Percentiles rank a stretch among this genome's conserved stretches.
phyloP scores from a whole-genome alignment of 1,140 invertebrate genomes.

The Hydropsyche tenuis region DNA sequence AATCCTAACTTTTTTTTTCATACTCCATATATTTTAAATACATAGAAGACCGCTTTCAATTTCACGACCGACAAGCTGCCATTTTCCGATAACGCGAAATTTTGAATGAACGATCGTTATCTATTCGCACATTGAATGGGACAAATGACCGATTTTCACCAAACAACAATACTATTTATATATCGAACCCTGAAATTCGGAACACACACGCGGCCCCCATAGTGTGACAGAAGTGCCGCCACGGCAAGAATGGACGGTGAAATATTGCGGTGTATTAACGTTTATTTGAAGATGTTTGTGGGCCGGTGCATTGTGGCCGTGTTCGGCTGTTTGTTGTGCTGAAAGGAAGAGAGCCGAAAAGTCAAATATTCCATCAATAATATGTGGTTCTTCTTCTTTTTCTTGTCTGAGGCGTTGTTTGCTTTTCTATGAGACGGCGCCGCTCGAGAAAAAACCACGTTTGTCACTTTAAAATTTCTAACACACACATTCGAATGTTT shows the following conservation, averaged over 20 bases:
- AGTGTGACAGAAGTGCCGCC: slow-evolving; percentile 40
- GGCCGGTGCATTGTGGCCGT: slow-evolving; percentile 42
- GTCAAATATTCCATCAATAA: slow-evolving; percentile 50
- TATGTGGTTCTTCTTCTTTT: slow-evolving; percentile 39
- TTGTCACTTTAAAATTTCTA: slow-evolving; percentile 16
- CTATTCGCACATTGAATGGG: not conserved
- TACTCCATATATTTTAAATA: too few relatives aligned
- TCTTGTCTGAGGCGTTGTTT: slow-evolving; percentile 26
- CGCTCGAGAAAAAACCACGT: slow-evolving; percentile 28
- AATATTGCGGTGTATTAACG: slow-evolving; percentile 50
- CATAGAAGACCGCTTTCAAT: too few relatives aligned
- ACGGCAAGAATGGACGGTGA: slow-evolving; percentile 45
- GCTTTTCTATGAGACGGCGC: slow-evolving; percentile 37
- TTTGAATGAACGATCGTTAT: not conserved
- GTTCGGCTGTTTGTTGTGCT: slow-evolving; percentile 46
- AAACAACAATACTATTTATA: slow-evolving; percentile 7
- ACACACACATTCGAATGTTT: slow-evolving; percentile 2
- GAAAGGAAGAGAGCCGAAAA: slow-evolving; percentile 49
- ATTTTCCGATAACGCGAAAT: too few relatives aligned
- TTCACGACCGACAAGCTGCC: too few relatives aligned
- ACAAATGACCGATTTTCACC: not conserved
- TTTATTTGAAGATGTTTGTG: slow-evolving; percentile 48
- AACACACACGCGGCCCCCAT: slow-evolving; percentile 18
- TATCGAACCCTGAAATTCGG: slow-evolving; percentile 14
- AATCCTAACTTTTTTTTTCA: too few relatives aligned